phyloP scores from a whole-genome alignment of 2,113 vertebrate species.

The Ceyx cyanopectus region DNA sequence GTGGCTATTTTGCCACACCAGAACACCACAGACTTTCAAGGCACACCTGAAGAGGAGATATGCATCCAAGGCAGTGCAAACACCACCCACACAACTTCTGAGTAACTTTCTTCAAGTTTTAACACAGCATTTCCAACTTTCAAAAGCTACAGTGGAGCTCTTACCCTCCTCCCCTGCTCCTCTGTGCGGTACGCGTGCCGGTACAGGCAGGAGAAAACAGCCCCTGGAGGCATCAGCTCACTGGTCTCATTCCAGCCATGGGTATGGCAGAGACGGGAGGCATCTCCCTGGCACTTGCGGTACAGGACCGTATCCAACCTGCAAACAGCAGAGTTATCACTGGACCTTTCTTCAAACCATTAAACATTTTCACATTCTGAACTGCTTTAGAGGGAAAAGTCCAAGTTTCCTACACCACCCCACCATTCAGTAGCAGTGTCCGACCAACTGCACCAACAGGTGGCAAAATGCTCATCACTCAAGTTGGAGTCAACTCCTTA shows the following conservation, averaged over 20 bases:
- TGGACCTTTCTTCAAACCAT: neutral
- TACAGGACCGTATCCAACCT: slow-evolving; percentile 94
- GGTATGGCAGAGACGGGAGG: slow-evolving; percentile 93
- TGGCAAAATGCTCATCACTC: neutral
- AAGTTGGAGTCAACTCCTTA: neutral
- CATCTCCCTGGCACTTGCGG: slow-evolving; percentile 95
- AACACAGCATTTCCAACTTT: neutral
- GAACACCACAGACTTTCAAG: neutral
- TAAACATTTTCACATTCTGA: rapidly evolving
- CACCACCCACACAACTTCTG: rapidly evolving
- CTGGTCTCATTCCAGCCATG: slow-evolving; percentile 96
- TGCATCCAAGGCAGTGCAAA: neutral
- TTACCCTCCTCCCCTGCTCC: slow-evolving; percentile 91
- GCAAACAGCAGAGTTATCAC: neutral
- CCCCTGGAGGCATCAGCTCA: slow-evolving; percentile 92
- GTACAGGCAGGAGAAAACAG: slow-evolving; percentile 96
- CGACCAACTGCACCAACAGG: neutral
- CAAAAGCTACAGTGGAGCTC: neutral
- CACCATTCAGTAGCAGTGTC: neutral
- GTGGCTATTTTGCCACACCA: neutral
- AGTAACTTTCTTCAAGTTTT: neutral
- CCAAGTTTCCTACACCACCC: neutral
- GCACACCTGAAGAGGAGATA: neutral
- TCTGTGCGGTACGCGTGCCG: slow-evolving; percentile 95
- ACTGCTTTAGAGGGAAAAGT: neutral